Base-by-base conservation (phyloP, 2,797 vertebrate genomes). In the Acrossocheilus fasciatus region DNA sequence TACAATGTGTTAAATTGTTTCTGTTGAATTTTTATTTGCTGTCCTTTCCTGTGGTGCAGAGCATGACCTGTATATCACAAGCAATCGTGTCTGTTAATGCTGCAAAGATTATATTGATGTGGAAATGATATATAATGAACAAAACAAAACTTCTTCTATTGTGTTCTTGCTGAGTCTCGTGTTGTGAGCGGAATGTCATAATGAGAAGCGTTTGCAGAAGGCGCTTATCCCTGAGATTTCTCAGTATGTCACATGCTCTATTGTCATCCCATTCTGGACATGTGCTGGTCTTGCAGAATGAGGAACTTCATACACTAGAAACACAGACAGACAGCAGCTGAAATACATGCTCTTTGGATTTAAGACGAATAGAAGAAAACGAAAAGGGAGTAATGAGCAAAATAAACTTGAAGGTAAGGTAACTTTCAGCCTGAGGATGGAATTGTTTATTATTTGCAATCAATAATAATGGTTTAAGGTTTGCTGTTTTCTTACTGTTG, bases 41-140 rank as follows among this genome's bases (percentile, higher is more conserved):
- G 82, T 91, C 89, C 89, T 91, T 93, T 89, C 88, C 89, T 90
- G 77, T 89, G 80, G 52, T 91, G 87, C 70, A 79, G 45, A 88
- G 76, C 72, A 88, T 91, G 91, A 94, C 83, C 70, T 95, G 93
- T 94, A 93, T 92, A 92, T 93, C 91, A 94, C 88, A 90, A 91
- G 90, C 91, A 89, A 90, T 89, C 89, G 64, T 64, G 15, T 87
- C 89, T 91, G 86, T 90, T 78, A 89, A 69, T 72, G 62, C 82
- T 90, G 83, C 91, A 92, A 88, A 92, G 90, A 92, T 92, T 88
- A 82, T 89, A 91, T 92, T 91, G 57, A 77, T 86, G 94, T 95
- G 91, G 79, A 93, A 93, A 91, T 90, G 90, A 93, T 89, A 92
- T 92, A 88, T 85, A 91, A 91, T 88, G 87, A 90, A 93, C 23